Percentiles rank a stretch among this genome's conserved stretches.
phyloP scores from a whole-genome alignment of 2,113 vertebrate genomes.

The Epinephelus cyanopodus region DNA sequence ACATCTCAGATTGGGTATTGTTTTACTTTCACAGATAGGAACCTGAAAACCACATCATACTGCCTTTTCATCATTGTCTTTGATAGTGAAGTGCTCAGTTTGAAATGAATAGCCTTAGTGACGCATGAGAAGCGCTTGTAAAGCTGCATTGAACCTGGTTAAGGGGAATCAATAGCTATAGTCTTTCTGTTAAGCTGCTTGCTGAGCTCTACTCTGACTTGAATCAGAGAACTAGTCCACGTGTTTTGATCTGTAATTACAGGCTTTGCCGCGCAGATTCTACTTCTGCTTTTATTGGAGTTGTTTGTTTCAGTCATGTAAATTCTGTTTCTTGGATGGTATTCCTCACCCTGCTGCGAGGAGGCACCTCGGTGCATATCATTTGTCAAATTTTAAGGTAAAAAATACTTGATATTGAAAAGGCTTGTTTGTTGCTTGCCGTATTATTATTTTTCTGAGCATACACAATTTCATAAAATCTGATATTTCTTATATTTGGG shows the following conservation, averaged over 20 bases:
- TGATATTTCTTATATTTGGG: conserved; percentile 76
- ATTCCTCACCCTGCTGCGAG: conserved; percentile 14
- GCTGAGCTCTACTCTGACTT: conserved; percentile 25
- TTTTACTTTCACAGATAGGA: not conserved
- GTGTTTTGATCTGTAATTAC: conserved; percentile 49
- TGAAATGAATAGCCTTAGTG: conserved; percentile 7
- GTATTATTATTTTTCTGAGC: conserved; percentile 55
- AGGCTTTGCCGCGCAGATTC: conserved; percentile 20
- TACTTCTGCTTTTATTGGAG: conserved; percentile 37
- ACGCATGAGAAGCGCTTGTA: not conserved
- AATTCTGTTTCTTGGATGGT: conserved; percentile 21
- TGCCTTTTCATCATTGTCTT: not conserved
- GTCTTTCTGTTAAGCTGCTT: conserved; percentile 3
- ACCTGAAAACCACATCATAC: not conserved
- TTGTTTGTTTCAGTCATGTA: conserved; percentile 50
- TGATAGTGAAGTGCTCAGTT: not conserved
- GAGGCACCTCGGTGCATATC: not conserved
- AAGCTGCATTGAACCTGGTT: conserved; percentile 8
- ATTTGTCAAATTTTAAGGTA: conserved; percentile 27
- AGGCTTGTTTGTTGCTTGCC: conserved; percentile 29
- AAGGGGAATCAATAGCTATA: not conserved
- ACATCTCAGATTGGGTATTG: not conserved
- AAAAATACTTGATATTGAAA: conserved; percentile 33
- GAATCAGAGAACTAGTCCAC: conserved; percentile 34
- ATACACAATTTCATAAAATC: conserved; percentile 59